phyloP scores from a whole-genome alignment of 92 coral and sea anemone species.

The Zoanthus gigantus region DNA sequence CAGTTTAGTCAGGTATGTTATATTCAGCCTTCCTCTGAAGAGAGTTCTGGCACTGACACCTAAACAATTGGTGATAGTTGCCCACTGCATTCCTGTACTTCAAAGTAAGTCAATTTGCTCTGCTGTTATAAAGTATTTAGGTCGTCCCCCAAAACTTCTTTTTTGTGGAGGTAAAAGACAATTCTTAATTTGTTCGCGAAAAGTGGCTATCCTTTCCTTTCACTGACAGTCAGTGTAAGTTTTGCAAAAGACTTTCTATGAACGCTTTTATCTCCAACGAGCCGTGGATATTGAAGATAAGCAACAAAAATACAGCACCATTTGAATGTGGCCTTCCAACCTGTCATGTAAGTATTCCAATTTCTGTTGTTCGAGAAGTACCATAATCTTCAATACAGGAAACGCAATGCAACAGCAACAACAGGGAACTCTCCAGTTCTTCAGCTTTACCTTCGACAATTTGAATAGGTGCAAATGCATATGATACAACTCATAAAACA shows the following conservation, averaged over 20 bases:
- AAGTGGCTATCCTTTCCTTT: slow-evolving; percentile 3
- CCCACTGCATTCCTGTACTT: slow-evolving; percentile 55
- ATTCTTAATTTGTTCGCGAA: not conserved
- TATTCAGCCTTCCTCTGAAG: slow-evolving; percentile 21
- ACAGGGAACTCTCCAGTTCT: not conserved
- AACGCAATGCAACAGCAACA: not conserved
- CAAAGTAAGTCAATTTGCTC: slow-evolving; percentile 58
- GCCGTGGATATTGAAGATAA: slow-evolving; percentile 45
- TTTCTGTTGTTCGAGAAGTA: not conserved
- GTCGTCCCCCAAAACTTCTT: slow-evolving; percentile 49
- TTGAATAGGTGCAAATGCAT: not conserved
- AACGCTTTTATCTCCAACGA: slow-evolving; percentile 39
- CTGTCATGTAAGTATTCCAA: slow-evolving; percentile 16
- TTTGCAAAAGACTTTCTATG: slow-evolving; percentile 43
- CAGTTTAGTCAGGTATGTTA: no score
- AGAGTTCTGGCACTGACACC: slow-evolving; percentile 50
- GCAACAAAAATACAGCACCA: not conserved
- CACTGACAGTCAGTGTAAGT: slow-evolving; percentile 9
- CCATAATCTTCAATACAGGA: slow-evolving; percentile 2
- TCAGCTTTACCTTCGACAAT: not conserved
- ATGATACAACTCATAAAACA: no score
- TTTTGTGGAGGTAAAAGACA: not conserved
- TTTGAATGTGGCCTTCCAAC: no score
- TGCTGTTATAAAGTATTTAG: slow-evolving; percentile 42
- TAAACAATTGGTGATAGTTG: slow-evolving; percentile 50